Conservation (phyloP, 2,113 vertebrate species). For the Antechinus flavipes region DNA sequence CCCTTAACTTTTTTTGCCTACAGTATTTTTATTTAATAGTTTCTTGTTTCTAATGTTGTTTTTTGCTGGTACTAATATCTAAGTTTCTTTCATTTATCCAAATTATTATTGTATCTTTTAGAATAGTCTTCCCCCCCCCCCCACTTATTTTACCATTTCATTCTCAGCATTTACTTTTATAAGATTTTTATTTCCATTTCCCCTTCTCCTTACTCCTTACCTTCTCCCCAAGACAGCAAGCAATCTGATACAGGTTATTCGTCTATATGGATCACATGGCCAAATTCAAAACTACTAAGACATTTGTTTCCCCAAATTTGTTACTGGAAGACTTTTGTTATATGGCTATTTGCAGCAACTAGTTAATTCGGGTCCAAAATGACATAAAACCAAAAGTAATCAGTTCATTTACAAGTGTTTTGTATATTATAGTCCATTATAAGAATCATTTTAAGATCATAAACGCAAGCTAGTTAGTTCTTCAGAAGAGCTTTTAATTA, state of each 20-base stretch:
- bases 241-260: too few species aligned
- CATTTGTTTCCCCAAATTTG: neutral
- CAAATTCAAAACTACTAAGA: neutral
- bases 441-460: neutral
- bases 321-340: neutral
- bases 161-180: neutral
- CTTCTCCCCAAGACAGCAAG: too few species aligned
- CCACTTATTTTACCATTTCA: neutral
- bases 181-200: too few species aligned
- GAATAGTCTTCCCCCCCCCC: neutral
- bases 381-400: neutral
- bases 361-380: neutral
- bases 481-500: neutral
- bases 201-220: too few species aligned
- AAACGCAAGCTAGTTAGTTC: neutral
- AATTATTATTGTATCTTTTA: neutral
- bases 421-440: neutral
- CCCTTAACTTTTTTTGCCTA: neutral
- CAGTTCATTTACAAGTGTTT: neutral
- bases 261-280: neutral
- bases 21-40: neutral
- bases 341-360: neutral
- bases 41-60: neutral
- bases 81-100: neutral
- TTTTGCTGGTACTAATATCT: neutral